Conservation (phyloP, 1,140 invertebrate genomes). For the Drosophila jambulina region DNA sequence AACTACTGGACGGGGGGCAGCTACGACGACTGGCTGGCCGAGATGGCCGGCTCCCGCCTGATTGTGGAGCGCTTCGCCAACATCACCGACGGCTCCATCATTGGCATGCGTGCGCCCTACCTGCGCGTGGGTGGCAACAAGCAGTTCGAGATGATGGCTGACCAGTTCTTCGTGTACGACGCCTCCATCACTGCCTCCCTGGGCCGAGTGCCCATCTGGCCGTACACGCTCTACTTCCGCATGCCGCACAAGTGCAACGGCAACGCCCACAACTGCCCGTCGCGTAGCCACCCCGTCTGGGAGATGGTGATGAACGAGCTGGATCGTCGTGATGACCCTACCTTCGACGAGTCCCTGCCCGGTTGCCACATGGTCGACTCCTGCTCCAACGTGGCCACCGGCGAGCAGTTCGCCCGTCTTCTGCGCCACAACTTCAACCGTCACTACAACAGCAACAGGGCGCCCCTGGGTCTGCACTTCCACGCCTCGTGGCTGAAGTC, state of each 20-base stretch:
- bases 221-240: constrained; percentile 97
- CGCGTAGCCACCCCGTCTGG: constrained; percentile 95
- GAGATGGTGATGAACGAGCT: constrained; percentile 98
- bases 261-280: constrained; percentile 96
- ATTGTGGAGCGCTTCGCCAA: constrained; percentile 96
- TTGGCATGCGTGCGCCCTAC: constrained; percentile 95
- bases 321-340: constrained; percentile 95
- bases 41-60: constrained; percentile 96
- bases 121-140: constrained; percentile 96
- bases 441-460: constrained; percentile 96
- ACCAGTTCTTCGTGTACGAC: constrained; percentile 97
- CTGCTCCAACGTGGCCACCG: constrained; percentile 95
- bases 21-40: constrained; percentile 97
- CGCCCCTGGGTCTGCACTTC: constrained; percentile 97
- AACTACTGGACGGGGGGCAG: constrained; percentile 94
- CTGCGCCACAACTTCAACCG: constrained; percentile 97
- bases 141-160: constrained; percentile 98
- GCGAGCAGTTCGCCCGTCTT: constrained; percentile 94
- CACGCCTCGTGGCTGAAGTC: constrained; percentile 98
- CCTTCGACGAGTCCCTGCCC: constrained; percentile 95
- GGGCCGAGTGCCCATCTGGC: constrained; percentile 96
- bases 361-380: constrained; percentile 98
- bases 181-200: constrained; percentile 96
- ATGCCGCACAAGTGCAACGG: constrained; percentile 98
- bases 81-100: constrained; percentile 95